Base-by-base conservation (phyloP, 2,888 invertebrate species). In the Eupeodes latifasciatus region DNA sequence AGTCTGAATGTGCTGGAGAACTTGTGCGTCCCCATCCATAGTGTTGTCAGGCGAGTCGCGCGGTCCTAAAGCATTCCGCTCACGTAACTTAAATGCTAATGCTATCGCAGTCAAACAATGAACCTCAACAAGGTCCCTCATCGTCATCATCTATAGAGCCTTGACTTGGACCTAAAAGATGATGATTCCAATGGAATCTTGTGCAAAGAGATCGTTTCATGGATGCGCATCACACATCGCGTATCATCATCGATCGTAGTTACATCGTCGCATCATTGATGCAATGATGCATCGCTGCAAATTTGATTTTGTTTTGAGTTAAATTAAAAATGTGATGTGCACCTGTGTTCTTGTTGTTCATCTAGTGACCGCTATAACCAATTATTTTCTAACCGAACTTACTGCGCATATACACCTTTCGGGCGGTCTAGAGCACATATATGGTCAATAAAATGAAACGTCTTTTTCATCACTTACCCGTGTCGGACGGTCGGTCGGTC, bases 301-400 rank as follows among this genome's bases (percentile, higher is more conserved):
- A 34, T 44, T 66, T 51, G 64, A 12, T 51, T 66, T 57, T 34
- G 11, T 61, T 51, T 44, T 19, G 19, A 51, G 55, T 40, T 64
- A 66, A 75, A 79, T 86, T 83, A 75, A 79, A 77, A 80, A 76
- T 64, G 40, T 44, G 47, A 44, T 40, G 69, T 51, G 80, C 87
- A 87, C 83, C 87, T 87, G 87, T 83, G 80, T 44, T 57, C 27
- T 19, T 11, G 27, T 12, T 57, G 11, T 57, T 62, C 47, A 2
- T 75, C 44, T 71, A 55, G 57, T 53, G 74, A 84, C 87, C 87
- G 87, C 87, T 87, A 87, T 57, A 72, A 80, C 84, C 87, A 87
- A 87, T 87, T 87, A 87, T 87, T 87, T 87, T 84, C 84, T 87
- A 87, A 87, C 87, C 71, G 83, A 87, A 87, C 79, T 72, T 72